Base-by-base conservation (phyloP, 1,140 invertebrate genomes). In the Tenebrio molitor region DNA sequence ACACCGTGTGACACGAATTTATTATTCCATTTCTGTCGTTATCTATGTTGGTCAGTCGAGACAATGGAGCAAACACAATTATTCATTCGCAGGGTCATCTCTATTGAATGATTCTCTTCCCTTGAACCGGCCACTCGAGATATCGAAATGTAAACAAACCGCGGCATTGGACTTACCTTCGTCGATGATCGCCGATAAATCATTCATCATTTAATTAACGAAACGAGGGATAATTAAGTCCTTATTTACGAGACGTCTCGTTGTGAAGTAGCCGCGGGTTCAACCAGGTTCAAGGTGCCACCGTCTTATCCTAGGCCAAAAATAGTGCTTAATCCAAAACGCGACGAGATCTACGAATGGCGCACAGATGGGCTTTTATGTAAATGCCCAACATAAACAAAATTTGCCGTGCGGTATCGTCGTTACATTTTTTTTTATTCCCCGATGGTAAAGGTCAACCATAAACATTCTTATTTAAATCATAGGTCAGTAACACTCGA, bases 401-500 rank as follows among this genome's bases (percentile, higher is more conserved):
- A n/a, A 53, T 39, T 39, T 39, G 36, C 12, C 36, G 36, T 39
- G 36, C 12, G 36, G 7, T 39, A 39, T 39, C 5, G n/a, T 39
- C 36, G 36, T 39, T 39, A 39, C 12, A 39, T 12, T 39, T 39
- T 39, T 39, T 39, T 8, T 39, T 39, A 12, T 39, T 39, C 36
- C 5, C 25, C 8, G 25, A 29, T 7, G 12, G 10, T 25, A 58
- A 58, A 58, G 50, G 50, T 58, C 50, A 58, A 29, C n/a, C 50
- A 53, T 39, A 39, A 39, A 39, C 0, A 12, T 12, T 39, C n/a
- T 29, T 39, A 39, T 39, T n/a, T 39, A 39, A 53, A 29, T 29
- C 50, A 58, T 58, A 58, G 50, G 50, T 58, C 50, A 58, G 50
- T 58, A 58, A 58, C 50, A 19, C 10, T 29, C 6, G 50, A 12